Evolutionary conservation across 2,888 invertebrate species (phyloP), one percentile per base, ranked within the genome.

Genomic region (Meloe dianella): DNA sequence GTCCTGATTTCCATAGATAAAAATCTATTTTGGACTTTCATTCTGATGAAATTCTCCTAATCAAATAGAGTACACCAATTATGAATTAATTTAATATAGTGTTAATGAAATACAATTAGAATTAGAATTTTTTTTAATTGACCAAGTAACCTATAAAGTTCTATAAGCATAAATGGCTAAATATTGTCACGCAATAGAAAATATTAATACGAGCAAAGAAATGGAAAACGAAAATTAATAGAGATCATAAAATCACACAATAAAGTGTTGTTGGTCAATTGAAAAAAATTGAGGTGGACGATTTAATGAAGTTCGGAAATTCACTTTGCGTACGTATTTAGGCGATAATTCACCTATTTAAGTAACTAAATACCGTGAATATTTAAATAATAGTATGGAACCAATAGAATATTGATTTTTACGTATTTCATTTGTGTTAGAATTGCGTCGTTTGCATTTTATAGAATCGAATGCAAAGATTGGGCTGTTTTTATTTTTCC

Each of bases 71-170:
- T 51, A 51, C 9, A 54, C 24, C 54, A 14, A 47, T 10, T 41
- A n/a, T 47, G 35, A 14, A 32, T 38, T 38, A 38, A 38, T 38
- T 38, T 38, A 41, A 41, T 41, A 8, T 20, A 20, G 1, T 20
- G 20, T 58, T 35, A 32, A 59, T 59, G 12, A 59, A 24, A 38
- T 20, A 24, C 35, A 59, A 59, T 38, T 59, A 35, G 35, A 22
- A 30, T 38, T 24, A 51, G 24, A 51, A 61, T 41, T 10, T 29
- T 61, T 20, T 22, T 58, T 14, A 8, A 20, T 29, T 65, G 67
- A 65, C 67, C 67, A 65, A 32, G 38, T 68, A 65, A 68, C 68
- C 68, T 65, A 68, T 47, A 65, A 65, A 68, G 58, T 54, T 24
- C 41, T 61, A 61, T 17, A 20, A 61, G 65, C 68, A 63, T 65